phyloP scores from a whole-genome alignment of 2,888 invertebrate species.

The Stenoptilia bipunctidactyla region DNA sequence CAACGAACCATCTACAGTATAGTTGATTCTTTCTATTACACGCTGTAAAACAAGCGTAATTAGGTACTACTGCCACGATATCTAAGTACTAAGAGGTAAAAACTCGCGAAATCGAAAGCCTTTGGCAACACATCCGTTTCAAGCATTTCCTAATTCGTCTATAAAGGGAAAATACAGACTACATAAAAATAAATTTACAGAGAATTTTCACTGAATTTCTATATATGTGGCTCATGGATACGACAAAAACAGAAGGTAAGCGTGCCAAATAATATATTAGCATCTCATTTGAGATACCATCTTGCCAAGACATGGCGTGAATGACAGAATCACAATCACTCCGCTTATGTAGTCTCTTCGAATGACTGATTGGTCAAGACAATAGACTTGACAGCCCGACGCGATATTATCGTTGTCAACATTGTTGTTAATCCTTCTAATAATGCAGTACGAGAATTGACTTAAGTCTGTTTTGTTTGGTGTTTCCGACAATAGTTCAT shows the following conservation, averaged over 20 bases:
- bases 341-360: constrained; percentile 20
- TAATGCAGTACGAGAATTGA: background rate
- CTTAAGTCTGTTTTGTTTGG: background rate
- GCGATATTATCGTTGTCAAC: background rate
- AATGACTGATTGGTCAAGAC: constrained; percentile 13
- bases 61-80: too few relatives aligned
- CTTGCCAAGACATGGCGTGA: constrained; percentile 35
- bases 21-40: too few relatives aligned
- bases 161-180: too few relatives aligned
- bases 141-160: too few relatives aligned
- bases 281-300: constrained; percentile 51
- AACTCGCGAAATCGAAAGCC: too few relatives aligned
- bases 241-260: constrained; percentile 20
- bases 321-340: constrained; percentile 24
- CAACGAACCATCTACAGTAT: constrained; percentile 20
- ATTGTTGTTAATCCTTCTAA: background rate
- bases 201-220: constrained; percentile 1
- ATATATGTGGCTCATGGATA: constrained; percentile 23
- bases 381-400: background rate
- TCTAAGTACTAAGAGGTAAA: too few relatives aligned
- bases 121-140: too few relatives aligned
- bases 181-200: too few relatives aligned
- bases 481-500: background rate
- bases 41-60: too few relatives aligned
- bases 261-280: constrained; percentile 65